Evolutionary conservation across 2,888 invertebrate genomes (phyloP), one percentile per base, ranked within the genome.

Genomic region (Habroteleia sp.): DNA sequence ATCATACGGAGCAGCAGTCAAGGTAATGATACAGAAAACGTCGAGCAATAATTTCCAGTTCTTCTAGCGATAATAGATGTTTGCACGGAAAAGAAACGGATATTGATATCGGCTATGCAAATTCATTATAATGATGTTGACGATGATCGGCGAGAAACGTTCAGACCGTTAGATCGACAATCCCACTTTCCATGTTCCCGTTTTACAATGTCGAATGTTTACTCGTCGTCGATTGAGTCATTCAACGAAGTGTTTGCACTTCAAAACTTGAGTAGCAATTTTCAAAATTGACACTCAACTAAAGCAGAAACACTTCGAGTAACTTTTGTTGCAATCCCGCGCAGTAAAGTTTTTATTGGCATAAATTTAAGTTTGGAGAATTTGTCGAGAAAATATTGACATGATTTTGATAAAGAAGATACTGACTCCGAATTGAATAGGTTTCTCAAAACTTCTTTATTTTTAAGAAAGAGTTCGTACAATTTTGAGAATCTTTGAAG

Each of bases 91-190:
- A 41, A 42, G 29, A 63, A 65, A 54, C 44, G 4, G 8, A 35
- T 66, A 65, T 54, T 17, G 29, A 54, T 54, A 66, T 46, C 65
- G 54, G 23, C 20, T 54, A 66, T 66, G 65, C 39, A 46, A 54
- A 66, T 54, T 41, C 46, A 46, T 66, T 42, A 37, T 66, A 66
- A 66, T 48, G 39, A 56, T 27, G 66, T 56, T 66, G 46, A 66
- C 56, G 66, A 27, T 54, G 54, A 66, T 54, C 54, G 54, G 41
- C 54, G 29, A 37, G 8, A 54, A 46, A 37, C 16, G 25, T 63
- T 48, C 31, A 41, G 41, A 10, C 17, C 5, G 16, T 65, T 54
- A 50, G 54, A 65, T 65, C 65, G 37, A 46, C 54, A 31, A 46
- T 56, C 56, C 48, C 56, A 39, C 66, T 50, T 68, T 68, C 23